phyloP scores from a whole-genome alignment of 2,888 invertebrate genomes.

The Parochlus steinenii region DNA sequence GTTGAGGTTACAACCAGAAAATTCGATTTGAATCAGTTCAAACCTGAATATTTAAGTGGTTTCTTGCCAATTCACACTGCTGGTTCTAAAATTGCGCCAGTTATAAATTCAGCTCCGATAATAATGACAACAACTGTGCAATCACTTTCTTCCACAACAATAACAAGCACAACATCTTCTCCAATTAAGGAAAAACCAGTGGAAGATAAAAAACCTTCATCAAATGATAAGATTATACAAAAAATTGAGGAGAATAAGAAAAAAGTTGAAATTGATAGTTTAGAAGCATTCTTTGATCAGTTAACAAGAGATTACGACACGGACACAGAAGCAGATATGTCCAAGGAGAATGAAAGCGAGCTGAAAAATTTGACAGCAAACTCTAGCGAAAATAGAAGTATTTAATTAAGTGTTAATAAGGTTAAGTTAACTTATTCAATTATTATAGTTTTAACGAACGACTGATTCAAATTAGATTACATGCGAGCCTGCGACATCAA shows the following conservation, averaged over 20 bases:
- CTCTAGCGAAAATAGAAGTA: too few species aligned
- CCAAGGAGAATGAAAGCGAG: too few species aligned
- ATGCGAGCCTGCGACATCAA: too few species aligned
- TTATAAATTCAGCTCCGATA: background rate
- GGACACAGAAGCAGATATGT: constrained; percentile 7
- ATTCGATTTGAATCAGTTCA: constrained; percentile 48
- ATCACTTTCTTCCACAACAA: background rate
- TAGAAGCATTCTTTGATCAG: constrained; percentile 11
- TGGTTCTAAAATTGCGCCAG: too few species aligned
- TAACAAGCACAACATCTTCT: background rate
- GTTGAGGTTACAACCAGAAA: constrained; percentile 29
- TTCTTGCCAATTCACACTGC: constrained; percentile 51
- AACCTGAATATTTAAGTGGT: constrained; percentile 49
- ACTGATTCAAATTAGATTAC: too few species aligned
- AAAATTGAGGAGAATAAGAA: constrained; percentile 1
- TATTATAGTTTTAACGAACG: too few species aligned
- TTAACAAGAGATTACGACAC: constrained; percentile 11
- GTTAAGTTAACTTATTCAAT: too few species aligned
- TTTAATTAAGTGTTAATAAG: too few species aligned
- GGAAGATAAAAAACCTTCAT: background rate
- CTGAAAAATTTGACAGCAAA: too few species aligned
- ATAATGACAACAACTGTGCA: background rate
- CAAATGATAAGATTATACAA: constrained; percentile 1
- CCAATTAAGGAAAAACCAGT: background rate
- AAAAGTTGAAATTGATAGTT: constrained; percentile 11